These are phyloP conservation scores for Zosterops borbonicus DNA, from an alignment of 2,113 vertebrate genomes.

Conservation along the genomic window DNA sequence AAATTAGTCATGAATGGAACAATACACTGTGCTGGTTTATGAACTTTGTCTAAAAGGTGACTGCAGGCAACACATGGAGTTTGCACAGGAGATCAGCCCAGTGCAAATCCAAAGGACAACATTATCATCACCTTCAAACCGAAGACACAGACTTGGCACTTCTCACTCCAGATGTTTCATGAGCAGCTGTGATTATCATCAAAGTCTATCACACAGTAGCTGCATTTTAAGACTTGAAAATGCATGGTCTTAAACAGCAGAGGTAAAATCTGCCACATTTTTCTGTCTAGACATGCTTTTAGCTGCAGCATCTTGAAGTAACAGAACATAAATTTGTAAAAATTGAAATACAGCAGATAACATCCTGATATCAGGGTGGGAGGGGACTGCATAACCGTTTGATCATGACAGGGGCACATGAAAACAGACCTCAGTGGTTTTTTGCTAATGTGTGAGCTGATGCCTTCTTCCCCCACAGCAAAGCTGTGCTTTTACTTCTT, in stretches of 20 bases:
- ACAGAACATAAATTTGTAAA: background rate
- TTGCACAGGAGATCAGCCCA: background rate
- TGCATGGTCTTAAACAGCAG: background rate
- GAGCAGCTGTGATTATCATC: conserved; percentile 20
- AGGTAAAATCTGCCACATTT: conserved; percentile 4
- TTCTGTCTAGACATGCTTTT: conserved; percentile 36
- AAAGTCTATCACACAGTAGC: background rate
- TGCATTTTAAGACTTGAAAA: background rate
- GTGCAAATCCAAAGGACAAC: background rate
- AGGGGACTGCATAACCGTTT: background rate
- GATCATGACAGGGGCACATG: background rate
- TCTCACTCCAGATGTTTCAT: background rate
- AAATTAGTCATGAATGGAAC: background rate
- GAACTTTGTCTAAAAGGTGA: background rate
- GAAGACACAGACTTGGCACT: background rate
- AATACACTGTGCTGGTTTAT: background rate
- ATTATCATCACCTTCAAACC: rapidly evolving
- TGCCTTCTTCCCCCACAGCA: background rate
- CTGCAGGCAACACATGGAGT: background rate
- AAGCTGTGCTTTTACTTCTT: background rate
- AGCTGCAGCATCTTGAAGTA: background rate
- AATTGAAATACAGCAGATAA: background rate
- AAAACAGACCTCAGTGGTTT: background rate
- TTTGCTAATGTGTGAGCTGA: background rate
- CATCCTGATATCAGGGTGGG: background rate